Percentiles rank a stretch among this genome's conserved stretches.
These are phyloP conservation scores for Lagopus leucura DNA, from an alignment of 2,113 vertebrate species.

Conservation along the genomic window DNA sequence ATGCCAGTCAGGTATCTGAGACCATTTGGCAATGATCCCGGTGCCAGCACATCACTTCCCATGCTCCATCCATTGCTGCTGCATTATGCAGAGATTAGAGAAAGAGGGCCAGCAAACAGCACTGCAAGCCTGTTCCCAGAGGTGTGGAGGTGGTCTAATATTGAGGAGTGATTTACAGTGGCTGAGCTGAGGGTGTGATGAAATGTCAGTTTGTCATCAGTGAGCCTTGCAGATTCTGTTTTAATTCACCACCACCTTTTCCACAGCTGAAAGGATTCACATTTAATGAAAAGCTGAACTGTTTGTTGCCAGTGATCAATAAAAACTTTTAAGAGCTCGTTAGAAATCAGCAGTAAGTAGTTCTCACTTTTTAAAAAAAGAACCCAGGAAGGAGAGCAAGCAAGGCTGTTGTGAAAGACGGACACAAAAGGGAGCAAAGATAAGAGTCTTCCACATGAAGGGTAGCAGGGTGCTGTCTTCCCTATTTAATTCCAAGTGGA, in stretches of 20 bases:
- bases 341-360: not conserved
- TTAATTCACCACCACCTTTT: not conserved
- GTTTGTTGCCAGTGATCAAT: not conserved
- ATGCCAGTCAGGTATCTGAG: not conserved
- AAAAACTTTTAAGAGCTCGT: not conserved
- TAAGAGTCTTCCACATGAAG: not conserved
- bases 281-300: not conserved
- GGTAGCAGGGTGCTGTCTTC: not conserved
- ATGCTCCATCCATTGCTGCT: not conserved
- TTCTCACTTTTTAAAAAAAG: not conserved
- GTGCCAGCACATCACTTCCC: no score
- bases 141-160: not conserved
- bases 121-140: not conserved
- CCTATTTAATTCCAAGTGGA: not conserved
- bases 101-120: not conserved
- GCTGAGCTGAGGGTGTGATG: not conserved
- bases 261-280: not conserved
- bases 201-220: not conserved
- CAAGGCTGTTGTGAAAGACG: not conserved
- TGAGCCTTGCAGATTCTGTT: not conserved
- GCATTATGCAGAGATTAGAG: not conserved
- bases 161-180: not conserved
- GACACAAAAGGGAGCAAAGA: not conserved
- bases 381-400: not conserved
- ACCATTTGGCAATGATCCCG: not conserved